Percentiles rank a stretch among this genome's conserved stretches.
phyloP scores from a whole-genome alignment of 2,113 vertebrate species.

The Crotalus horridus region DNA sequence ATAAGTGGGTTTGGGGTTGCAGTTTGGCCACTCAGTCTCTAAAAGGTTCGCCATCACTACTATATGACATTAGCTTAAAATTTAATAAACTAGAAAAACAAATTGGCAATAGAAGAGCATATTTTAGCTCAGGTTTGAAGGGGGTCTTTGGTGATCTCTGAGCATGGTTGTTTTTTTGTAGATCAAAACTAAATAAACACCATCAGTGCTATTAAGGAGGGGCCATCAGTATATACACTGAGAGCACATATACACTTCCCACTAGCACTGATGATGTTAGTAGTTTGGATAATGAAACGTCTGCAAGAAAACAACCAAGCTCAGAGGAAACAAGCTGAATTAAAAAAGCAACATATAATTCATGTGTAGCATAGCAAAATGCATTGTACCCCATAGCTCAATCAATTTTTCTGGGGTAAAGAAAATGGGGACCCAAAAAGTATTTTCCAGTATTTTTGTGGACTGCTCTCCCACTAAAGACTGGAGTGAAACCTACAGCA shows the following conservation, averaged over 20 bases:
- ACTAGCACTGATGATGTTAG: too few species aligned
- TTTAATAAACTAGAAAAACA: not conserved
- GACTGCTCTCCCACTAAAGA: not conserved
- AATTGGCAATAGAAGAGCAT: not conserved
- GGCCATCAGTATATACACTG: too few species aligned
- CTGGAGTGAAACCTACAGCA: not conserved
- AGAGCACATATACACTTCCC: too few species aligned
- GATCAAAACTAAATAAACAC: not conserved
- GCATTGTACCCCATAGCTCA: not conserved
- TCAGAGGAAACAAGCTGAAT: not conserved
- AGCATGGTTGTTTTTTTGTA: not conserved
- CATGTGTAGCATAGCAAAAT: not conserved
- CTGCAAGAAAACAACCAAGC: too few species aligned
- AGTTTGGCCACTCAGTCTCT: too few species aligned
- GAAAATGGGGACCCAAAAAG: not conserved
- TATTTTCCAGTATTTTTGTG: not conserved
- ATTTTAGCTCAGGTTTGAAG: not conserved
- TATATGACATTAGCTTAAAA: not conserved
- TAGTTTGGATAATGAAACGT: too few species aligned
- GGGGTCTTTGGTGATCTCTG: not conserved
- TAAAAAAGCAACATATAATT: not conserved
- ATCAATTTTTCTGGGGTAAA: not conserved
- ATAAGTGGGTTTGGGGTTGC: too few species aligned
- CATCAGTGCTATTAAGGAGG: not conserved
- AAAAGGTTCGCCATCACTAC: too few species aligned